Conservation (phyloP, 2,113 vertebrate genomes). For the Plestiodon gilberti region DNA sequence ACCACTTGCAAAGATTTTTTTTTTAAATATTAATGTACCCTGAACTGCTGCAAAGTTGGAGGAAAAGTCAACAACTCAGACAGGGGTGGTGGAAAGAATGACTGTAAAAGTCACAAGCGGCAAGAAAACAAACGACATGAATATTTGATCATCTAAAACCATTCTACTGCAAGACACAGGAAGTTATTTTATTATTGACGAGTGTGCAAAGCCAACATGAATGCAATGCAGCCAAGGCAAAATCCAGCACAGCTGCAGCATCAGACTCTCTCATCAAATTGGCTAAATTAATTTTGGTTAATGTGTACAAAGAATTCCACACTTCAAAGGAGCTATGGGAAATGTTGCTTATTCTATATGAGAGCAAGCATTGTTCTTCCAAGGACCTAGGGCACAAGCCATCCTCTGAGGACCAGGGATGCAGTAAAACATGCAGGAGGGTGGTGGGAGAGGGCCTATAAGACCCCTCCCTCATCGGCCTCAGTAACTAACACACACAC, state of each 20-base stretch:
- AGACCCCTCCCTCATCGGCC: background rate
- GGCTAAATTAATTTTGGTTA: conserved; percentile 3
- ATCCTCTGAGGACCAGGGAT: background rate
- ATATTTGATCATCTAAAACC: background rate
- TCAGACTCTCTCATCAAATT: background rate
- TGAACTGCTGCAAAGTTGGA: conserved; percentile 41
- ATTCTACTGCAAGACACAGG: background rate
- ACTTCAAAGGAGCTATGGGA: conserved; percentile 9
- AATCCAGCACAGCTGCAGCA: background rate
- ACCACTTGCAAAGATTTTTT: conserved; percentile 24
- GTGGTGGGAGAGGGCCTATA: no score
- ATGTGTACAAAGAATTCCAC: background rate
- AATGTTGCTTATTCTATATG: background rate
- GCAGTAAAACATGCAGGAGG: background rate
- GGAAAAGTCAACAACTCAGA: conserved; percentile 25
- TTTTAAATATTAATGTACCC: conserved; percentile 40
- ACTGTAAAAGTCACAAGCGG: conserved; percentile 7
- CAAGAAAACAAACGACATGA: conserved; percentile 20
- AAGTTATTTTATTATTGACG: conserved; percentile 3
- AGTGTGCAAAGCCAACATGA: background rate
- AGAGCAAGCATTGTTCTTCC: background rate
- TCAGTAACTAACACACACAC: background rate
- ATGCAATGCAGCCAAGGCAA: background rate
- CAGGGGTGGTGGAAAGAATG: conserved; percentile 12
- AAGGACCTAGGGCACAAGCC: no score